Evolutionary conservation across 1,140 invertebrate genomes (phyloP), one percentile per base, ranked within the genome.

Genomic region (Drosophila ironensis): DNA sequence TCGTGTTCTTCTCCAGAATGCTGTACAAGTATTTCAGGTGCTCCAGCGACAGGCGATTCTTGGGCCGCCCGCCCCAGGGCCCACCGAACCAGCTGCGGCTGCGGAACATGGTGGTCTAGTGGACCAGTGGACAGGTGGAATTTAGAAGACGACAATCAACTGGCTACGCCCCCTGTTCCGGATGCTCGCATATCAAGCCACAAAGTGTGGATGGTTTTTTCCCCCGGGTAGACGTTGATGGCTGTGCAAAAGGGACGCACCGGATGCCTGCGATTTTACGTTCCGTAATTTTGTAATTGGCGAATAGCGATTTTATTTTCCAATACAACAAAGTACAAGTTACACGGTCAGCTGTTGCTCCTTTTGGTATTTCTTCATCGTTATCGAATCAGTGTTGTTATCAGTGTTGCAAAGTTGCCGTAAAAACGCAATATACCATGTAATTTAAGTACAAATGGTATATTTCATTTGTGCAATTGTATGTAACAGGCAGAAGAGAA

Each of bases 11-110:
- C 37, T 96, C 96, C 50, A 99, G 91, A 46, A 99, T 94, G 91
- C 96, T 97, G 90, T 99, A 97, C 41, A 99, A 91, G 92, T 99
- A 99, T 94, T 99, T 98, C 3, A 99, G 92, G 90, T 98, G 96
- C 80, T 99, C 98, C 69, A 98, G 91, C 0, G 98, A 99, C 92
- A 99, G 97, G 45, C 95, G 96, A 92, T 98, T 98, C 91, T 98
- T 98, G 2, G 97, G 97, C 72, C 96, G 96, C 90, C 96, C 97
- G 14, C 73, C 73, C 91, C 97, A 50, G 17, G 94, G 94, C 56
- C 95, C 95, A 14, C 94, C 95, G 90, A 97, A 97, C 95, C 95
- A 97, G 88, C 95, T 96, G 67, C 95, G 92, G 92, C 95, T 96
- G 61, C 95, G 93, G 92, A 96, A 96, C 95, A 97, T 97, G 64